phyloP scores from a whole-genome alignment of 2,888 invertebrate species.

The Microctonus aethiopoides region DNA sequence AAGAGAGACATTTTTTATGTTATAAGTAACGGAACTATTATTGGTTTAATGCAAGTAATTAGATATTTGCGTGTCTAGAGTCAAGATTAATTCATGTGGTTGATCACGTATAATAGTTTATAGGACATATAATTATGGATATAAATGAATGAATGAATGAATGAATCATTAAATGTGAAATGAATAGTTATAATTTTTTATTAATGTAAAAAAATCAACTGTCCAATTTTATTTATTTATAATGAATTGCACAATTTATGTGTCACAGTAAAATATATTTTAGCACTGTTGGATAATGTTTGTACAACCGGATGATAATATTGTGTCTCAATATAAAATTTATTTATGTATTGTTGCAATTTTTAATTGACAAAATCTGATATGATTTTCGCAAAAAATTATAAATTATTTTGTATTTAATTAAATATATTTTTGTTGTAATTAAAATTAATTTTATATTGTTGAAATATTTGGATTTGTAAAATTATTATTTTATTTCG shows the following conservation, averaged over 20 bases:
- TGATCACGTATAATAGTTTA: too few relatives aligned
- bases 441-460: too few relatives aligned
- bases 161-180: neutral
- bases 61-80: conserved; percentile 25
- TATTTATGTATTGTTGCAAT: too few relatives aligned
- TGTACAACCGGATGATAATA: neutral
- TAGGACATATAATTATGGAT: too few relatives aligned
- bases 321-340: too few relatives aligned
- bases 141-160: neutral
- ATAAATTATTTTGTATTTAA: too few relatives aligned
- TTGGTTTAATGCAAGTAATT: neutral
- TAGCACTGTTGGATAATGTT: neutral
- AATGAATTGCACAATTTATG: conserved; percentile 1
- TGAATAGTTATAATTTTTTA: neutral
- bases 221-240: neutral
- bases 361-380: too few relatives aligned
- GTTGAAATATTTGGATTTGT: too few relatives aligned
- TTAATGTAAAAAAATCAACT: neutral
- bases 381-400: too few relatives aligned
- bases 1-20: too few relatives aligned
- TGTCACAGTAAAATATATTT: neutral
- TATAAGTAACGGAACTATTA: neutral
- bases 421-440: too few relatives aligned
- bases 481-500: too few relatives aligned
- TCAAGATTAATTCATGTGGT: conserved; percentile 7